Percentiles rank a stretch among this genome's conserved stretches.
Conservation (phyloP, 1,140 invertebrate species). For the Zaprionus camerounensis region DNA sequence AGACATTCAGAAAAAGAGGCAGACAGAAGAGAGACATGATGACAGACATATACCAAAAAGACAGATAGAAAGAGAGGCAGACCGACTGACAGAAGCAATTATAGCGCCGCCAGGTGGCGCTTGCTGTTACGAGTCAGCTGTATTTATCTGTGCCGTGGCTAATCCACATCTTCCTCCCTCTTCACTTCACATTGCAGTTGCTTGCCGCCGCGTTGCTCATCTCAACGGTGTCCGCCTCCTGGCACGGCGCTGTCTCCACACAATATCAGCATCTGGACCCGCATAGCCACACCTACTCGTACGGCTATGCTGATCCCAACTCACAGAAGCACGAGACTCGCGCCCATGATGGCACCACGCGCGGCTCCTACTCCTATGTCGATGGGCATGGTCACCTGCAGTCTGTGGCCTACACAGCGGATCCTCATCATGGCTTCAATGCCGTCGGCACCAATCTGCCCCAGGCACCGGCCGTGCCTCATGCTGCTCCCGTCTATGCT, state of each 20-base stretch:
- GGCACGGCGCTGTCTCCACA: constrained; percentile 84
- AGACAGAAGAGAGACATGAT: neutral
- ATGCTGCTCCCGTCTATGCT: constrained; percentile 64
- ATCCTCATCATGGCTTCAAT: constrained; percentile 88
- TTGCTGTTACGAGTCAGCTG: constrained; percentile 29
- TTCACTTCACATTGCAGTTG: constrained; percentile 45
- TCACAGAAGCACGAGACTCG: constrained; percentile 88
- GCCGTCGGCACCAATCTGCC: constrained; percentile 88
- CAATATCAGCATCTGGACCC: constrained; percentile 87
- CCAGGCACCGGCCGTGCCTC: constrained; percentile 74
- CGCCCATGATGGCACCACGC: constrained; percentile 88
- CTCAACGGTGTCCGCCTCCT: constrained; percentile 75
- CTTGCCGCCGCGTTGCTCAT: constrained; percentile 76
- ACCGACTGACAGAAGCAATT: constrained; percentile 42
- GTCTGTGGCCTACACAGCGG: constrained; percentile 88
- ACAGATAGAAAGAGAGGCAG: constrained; percentile 20
- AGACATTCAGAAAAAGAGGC: constrained; percentile 17
- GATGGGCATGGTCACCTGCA: constrained; percentile 89
- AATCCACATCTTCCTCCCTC: neutral
- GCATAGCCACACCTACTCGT: constrained; percentile 86
- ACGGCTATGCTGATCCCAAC: constrained; percentile 88
- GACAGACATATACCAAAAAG: too few relatives aligned
- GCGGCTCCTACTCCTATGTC: constrained; percentile 89
- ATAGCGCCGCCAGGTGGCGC: constrained; percentile 27
- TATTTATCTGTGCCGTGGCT: neutral